These are phyloP conservation scores for Adelosebastes latens DNA, from an alignment of 2,797 vertebrate species.

Conservation along the genomic window DNA sequence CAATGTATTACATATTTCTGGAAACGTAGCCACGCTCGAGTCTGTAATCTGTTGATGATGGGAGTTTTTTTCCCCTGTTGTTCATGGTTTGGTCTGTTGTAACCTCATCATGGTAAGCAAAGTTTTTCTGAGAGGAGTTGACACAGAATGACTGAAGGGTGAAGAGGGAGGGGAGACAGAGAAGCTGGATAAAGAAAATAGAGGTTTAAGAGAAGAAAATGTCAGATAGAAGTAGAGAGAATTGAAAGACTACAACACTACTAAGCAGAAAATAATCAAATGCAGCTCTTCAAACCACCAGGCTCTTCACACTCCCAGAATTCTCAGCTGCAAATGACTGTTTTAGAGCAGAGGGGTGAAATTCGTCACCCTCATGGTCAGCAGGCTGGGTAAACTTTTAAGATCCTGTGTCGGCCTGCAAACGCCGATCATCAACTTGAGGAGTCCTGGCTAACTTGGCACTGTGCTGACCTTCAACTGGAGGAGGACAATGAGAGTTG, in stretches of 20 bases:
- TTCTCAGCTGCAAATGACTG: constrained; percentile 67
- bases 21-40: constrained; percentile 67
- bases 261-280: background rate
- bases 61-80: constrained; percentile 63
- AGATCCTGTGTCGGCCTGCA: constrained; percentile 74
- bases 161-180: background rate
- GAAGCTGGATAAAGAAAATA: background rate
- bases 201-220: background rate
- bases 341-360: constrained; percentile 81
- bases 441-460: constrained; percentile 26
- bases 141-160: constrained; percentile 25
- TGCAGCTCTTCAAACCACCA: constrained; percentile 16
- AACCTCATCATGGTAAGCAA: constrained; percentile 61
- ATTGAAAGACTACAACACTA: background rate
- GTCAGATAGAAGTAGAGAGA: background rate
- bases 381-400: constrained; percentile 77
- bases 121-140: constrained; percentile 31
- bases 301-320: constrained; percentile 55
- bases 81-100: constrained; percentile 68
- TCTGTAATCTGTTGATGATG: constrained; percentile 78
- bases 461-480: constrained; percentile 10
- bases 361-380: constrained; percentile 74
- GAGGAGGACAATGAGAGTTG: background rate
- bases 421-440: constrained; percentile 65
- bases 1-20: constrained; percentile 78